A percentile compares a stretch with the other conserved stretches of the same genome.
phyloP scores from a whole-genome alignment of 2,113 vertebrate genomes.

The Amblyopsis rosae region DNA sequence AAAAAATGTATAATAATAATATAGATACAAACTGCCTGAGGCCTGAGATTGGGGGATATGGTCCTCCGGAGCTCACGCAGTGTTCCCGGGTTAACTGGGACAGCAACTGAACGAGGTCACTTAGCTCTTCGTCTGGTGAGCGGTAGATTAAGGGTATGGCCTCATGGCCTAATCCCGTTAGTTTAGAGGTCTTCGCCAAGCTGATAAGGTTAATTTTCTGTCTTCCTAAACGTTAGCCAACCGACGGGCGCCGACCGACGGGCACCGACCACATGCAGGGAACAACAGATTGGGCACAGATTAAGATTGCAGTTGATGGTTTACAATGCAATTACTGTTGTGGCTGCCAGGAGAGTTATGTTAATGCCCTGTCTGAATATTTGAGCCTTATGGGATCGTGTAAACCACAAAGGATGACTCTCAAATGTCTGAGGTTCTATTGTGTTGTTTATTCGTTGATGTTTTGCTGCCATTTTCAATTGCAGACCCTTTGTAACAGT shows the following conservation, averaged over 20 bases:
- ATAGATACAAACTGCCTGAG: too few relatives aligned
- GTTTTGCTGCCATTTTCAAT: too few relatives aligned
- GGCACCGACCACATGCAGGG: constrained; percentile 16
- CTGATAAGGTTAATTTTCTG: constrained; percentile 64
- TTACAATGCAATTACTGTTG: constrained; percentile 40
- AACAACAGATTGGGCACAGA: constrained; percentile 61
- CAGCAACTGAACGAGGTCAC: constrained; percentile 50
- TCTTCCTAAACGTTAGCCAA: constrained; percentile 47
- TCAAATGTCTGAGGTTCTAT: constrained; percentile 3
- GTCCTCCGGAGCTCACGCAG: constrained; percentile 25
- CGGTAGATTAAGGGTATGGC: constrained; percentile 62
- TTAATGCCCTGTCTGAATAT: constrained; percentile 42
- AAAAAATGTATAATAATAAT: too few relatives aligned
- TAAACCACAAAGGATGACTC: not conserved
- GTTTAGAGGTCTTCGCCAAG: constrained; percentile 68
- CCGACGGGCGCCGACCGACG: constrained; percentile 29
- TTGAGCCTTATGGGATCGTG: not conserved
- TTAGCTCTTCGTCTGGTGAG: constrained; percentile 30
- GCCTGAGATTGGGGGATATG: not conserved
- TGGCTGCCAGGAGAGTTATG: constrained; percentile 41
- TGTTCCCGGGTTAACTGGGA: constrained; percentile 6
- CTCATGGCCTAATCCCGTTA: constrained; percentile 70
- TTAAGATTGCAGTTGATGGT: constrained; percentile 39
- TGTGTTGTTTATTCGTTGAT: too few relatives aligned
- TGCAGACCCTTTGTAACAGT: too few relatives aligned